A percentile compares a stretch with the other conserved stretches of the same genome.
phyloP scores from a whole-genome alignment of 2,888 invertebrate genomes.

The Philhelius pedissequus region DNA sequence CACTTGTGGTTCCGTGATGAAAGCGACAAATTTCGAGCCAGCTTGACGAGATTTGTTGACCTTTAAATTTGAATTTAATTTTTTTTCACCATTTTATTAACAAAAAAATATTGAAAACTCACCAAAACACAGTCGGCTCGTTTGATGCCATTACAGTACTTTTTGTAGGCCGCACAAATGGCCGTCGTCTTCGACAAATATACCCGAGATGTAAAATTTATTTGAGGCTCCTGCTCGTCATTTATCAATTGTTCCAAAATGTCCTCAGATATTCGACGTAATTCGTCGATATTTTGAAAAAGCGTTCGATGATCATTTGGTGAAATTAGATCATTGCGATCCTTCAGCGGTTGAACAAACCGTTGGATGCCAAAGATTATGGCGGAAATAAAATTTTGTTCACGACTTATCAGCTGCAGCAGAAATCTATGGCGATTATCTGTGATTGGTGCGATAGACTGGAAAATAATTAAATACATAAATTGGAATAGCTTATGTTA shows the following conservation, averaged over 20 bases:
- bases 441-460: constrained; percentile 78
- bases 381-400: constrained; percentile 88
- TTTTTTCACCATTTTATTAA: neutral
- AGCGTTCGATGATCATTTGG: constrained; percentile 88
- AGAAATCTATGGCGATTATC: constrained; percentile 85
- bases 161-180: constrained; percentile 88
- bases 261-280: constrained; percentile 87
- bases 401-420: constrained; percentile 86
- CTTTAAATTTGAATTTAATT: constrained; percentile 72
- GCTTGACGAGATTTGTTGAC: constrained; percentile 86
- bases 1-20: constrained; percentile 89
- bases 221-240: constrained; percentile 86
- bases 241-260: constrained; percentile 87
- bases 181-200: constrained; percentile 87
- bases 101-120: constrained; percentile 66
- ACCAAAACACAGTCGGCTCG: constrained; percentile 92
- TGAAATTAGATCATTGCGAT: constrained; percentile 87
- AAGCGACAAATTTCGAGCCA: constrained; percentile 88
- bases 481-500: neutral
- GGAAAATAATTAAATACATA: constrained; percentile 39
- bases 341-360: constrained; percentile 87
- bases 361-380: constrained; percentile 89
- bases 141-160: constrained; percentile 91
- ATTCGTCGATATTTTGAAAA: constrained; percentile 92
- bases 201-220: constrained; percentile 84